These are phyloP conservation scores for Mustela nigripes DNA, from an alignment of 2,113 vertebrate species.

Conservation along the genomic window DNA sequence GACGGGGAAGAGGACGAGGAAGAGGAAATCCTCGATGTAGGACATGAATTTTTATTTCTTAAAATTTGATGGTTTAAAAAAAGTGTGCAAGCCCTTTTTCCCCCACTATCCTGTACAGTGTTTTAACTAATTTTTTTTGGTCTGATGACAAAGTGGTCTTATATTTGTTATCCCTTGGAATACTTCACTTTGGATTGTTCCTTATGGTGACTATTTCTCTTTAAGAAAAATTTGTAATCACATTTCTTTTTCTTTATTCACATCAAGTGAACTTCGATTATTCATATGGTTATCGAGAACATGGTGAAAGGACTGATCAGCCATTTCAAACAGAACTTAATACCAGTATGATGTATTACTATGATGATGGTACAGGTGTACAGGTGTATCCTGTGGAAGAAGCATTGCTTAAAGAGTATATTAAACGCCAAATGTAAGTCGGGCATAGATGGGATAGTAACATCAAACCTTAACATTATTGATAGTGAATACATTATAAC, in stretches of 20 bases:
- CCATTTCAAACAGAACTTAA: slow-evolving; percentile 89
- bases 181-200: slow-evolving; percentile 46
- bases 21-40: slow-evolving; percentile 92
- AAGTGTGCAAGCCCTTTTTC: neutral
- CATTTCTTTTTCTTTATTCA: slow-evolving; percentile 56
- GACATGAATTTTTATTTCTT: slow-evolving; percentile 64
- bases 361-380: slow-evolving; percentile 93
- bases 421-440: slow-evolving; percentile 98
- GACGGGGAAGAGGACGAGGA: slow-evolving; percentile 93
- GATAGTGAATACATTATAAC: neutral
- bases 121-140: neutral
- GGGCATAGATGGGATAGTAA: neutral
- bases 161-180: slow-evolving; percentile 6
- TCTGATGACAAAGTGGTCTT: slow-evolving; percentile 32
- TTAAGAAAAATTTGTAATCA: neutral
- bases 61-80: slow-evolving; percentile 12
- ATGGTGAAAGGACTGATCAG: slow-evolving; percentile 88
- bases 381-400: slow-evolving; percentile 97
- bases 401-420: slow-evolving; percentile 96
- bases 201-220: slow-evolving; percentile 27
- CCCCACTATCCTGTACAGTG: neutral
- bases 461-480: neutral
- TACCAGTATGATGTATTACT: slow-evolving; percentile 96
- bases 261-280: slow-evolving; percentile 93
- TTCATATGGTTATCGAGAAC: slow-evolving; percentile 90